Evolutionary conservation across 2,888 invertebrate genomes (phyloP).

Genomic region (Philopedon plagiatum): DNA sequence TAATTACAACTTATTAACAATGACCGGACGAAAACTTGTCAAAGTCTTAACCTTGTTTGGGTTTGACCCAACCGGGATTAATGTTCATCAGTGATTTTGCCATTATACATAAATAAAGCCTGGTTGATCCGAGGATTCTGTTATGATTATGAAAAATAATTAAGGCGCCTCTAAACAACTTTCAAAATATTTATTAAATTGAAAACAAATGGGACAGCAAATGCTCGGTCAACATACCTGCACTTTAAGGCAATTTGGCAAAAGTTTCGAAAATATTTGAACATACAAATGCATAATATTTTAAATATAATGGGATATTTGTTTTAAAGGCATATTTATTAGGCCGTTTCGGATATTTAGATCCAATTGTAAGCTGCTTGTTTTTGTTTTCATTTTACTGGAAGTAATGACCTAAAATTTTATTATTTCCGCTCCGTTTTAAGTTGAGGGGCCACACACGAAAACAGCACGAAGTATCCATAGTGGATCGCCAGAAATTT

Average conservation of each 20-base stretch:
- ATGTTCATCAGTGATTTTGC: too few relatives aligned
- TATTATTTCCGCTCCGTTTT: slow-evolving; percentile 11
- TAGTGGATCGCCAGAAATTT: too few relatives aligned
- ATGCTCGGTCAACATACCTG: slow-evolving; percentile 4
- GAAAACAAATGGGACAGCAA: not conserved
- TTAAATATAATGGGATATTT: slow-evolving; percentile 11
- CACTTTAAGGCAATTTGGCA: slow-evolving; percentile 14
- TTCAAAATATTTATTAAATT: not conserved
- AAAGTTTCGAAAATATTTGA: slow-evolving; percentile 13
- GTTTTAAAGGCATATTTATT: slow-evolving; percentile 1
- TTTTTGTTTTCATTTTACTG: not conserved
- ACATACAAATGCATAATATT: slow-evolving; percentile 1
- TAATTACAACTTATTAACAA: too few relatives aligned
- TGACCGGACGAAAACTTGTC: too few relatives aligned
- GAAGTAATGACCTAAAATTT: slow-evolving; percentile 1
- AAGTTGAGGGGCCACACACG: too few relatives aligned
- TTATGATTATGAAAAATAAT: too few relatives aligned
- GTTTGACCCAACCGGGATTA: too few relatives aligned
- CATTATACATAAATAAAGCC: too few relatives aligned
- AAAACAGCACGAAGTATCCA: too few relatives aligned
- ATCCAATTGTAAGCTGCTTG: not conserved
- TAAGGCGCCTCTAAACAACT: too few relatives aligned
- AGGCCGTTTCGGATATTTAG: not conserved
- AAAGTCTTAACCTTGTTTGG: too few relatives aligned
- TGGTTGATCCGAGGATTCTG: too few relatives aligned